Conservation (phyloP, 2,113 vertebrate species). For the Promerops cafer region DNA sequence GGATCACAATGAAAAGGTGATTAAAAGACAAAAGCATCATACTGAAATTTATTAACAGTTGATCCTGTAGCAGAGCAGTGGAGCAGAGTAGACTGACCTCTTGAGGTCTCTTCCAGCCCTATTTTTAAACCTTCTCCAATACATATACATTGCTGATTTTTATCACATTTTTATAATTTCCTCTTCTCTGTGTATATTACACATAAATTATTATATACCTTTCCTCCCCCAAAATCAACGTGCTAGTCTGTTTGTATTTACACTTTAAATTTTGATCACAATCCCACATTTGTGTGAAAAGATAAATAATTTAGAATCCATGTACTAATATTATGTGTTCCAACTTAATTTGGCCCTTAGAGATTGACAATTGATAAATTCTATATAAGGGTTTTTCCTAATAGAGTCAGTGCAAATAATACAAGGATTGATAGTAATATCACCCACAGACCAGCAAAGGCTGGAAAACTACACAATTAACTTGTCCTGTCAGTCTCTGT, state of each 20-base stretch:
- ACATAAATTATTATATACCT: not conserved
- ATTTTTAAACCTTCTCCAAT: not conserved
- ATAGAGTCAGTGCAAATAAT: not conserved
- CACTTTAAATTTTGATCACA: not conserved
- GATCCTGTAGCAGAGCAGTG: not conserved
- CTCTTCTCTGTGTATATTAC: not conserved
- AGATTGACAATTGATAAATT: not conserved
- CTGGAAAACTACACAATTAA: not conserved
- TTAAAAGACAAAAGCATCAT: slow-evolving; percentile 23
- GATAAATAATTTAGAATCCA: not conserved
- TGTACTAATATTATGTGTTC: not conserved
- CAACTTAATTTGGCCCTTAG: not conserved
- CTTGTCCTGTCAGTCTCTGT: not conserved
- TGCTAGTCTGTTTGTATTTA: not conserved
- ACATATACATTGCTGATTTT: not conserved
- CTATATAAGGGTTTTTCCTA: not conserved
- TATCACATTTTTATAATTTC: not conserved
- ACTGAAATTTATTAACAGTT: not conserved
- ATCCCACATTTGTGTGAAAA: not conserved
- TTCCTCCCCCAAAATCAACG: not conserved
- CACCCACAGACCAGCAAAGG: not conserved
- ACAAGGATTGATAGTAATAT: not conserved
- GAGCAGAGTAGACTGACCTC: slow-evolving; percentile 50
- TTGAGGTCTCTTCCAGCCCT: slow-evolving; percentile 23
- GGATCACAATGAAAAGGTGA: slow-evolving; percentile 9